phyloP scores from a whole-genome alignment of 1,140 invertebrate genomes.

The Megathymus violae region DNA sequence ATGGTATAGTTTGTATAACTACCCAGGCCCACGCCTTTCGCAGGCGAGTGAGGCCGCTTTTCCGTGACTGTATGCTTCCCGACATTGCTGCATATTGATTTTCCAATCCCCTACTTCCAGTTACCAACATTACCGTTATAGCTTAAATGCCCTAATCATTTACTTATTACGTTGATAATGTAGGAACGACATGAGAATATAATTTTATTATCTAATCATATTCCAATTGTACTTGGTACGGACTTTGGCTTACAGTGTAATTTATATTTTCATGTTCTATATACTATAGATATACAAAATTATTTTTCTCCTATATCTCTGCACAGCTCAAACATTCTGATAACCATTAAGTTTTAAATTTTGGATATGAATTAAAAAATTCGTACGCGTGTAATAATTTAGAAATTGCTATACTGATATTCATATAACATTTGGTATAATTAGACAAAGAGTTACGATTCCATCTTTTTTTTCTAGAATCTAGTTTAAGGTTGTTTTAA shows the following conservation, averaged over 20 bases:
- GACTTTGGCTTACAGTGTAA: not conserved
- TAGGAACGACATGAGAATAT: constrained; percentile 9
- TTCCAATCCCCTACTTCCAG: constrained; percentile 17
- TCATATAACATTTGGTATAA: no score
- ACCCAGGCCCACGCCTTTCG: constrained; percentile 1
- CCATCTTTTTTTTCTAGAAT: no score
- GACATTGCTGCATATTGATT: constrained; percentile 23
- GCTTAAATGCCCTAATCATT: constrained; percentile 21
- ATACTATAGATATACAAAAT: no score
- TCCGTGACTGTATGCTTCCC: constrained; percentile 26
- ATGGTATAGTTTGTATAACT: not conserved
- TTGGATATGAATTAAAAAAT: no score
- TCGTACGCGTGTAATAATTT: no score
- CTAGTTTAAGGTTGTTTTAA: no score
- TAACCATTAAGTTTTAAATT: no score
- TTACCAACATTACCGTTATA: constrained; percentile 15
- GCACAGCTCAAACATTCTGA: no score
- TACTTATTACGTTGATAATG: constrained; percentile 20
- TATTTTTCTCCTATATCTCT: no score
- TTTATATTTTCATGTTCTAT: no score
- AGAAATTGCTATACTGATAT: no score
- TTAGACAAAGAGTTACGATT: no score
- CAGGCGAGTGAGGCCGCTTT: constrained; percentile 4
- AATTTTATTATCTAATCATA: constrained; percentile 2
- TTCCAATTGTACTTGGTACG: not conserved